Percentiles rank a stretch among this genome's conserved stretches.
Conservation (phyloP, 2,797 vertebrate genomes). For the Notamacropus eugenii region DNA sequence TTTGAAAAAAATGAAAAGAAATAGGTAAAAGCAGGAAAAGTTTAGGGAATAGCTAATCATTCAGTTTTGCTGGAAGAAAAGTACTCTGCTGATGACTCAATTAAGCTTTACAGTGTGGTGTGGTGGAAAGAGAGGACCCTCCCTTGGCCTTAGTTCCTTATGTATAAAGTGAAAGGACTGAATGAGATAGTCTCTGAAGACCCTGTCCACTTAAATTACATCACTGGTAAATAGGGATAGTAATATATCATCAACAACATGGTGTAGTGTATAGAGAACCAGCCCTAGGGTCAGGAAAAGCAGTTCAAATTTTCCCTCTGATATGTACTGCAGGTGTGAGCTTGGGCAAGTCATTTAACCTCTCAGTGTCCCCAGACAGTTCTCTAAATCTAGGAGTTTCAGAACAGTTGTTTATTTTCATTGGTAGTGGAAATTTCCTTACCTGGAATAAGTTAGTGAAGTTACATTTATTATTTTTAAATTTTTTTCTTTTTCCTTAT, state of each 20-base stretch:
- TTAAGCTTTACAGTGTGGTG: background rate
- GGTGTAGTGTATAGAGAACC: background rate
- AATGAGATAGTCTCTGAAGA: background rate
- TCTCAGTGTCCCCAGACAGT: background rate
- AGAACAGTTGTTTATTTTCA: background rate
- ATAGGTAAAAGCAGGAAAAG: background rate
- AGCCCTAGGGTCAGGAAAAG: background rate
- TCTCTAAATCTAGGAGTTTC: background rate
- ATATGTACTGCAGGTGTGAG: background rate
- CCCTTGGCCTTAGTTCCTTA: background rate
- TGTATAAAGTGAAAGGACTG: background rate
- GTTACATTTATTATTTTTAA: background rate
- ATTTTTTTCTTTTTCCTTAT: background rate
- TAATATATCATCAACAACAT: background rate
- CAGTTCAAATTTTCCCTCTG: background rate
- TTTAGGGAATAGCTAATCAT: background rate
- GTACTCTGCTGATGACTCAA: background rate
- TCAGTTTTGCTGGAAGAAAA: background rate
- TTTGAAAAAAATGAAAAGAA: background rate
- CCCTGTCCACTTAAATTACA: background rate
- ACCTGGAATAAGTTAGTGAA: background rate
- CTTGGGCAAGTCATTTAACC: background rate
- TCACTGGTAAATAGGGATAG: background rate
- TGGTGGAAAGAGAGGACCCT: background rate
- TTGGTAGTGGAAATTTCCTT: background rate